Evolutionary conservation across 2,888 invertebrate genomes (phyloP).

Genomic region (Diaphora mendica): DNA sequence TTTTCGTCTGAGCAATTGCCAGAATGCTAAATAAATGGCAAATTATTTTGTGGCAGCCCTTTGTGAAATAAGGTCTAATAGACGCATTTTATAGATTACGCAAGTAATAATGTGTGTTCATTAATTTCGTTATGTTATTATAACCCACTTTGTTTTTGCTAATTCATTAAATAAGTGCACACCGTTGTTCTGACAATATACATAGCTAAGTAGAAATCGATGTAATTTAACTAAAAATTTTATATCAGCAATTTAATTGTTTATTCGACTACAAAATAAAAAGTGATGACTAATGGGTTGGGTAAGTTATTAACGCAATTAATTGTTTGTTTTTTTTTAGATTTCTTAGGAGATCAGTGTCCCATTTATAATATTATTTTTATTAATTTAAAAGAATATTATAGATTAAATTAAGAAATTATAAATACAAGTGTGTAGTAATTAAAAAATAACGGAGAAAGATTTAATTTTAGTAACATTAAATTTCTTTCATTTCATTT

Average conservation of each 20-base stretch:
- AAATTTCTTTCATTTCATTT: not conserved
- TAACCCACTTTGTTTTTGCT: conserved; percentile 68
- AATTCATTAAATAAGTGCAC: conserved; percentile 46
- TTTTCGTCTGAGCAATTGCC: not conserved
- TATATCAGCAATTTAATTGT: conserved; percentile 9
- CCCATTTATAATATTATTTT: too few species aligned
- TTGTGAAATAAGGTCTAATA: not conserved
- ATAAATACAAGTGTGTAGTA: too few species aligned
- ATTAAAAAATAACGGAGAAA: too few species aligned
- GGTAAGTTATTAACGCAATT: not conserved
- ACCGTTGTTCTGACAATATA: conserved; percentile 31
- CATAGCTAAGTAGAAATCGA: conserved; percentile 40
- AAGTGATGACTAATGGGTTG: not conserved
- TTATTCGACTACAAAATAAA: not conserved
- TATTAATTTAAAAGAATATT: too few species aligned
- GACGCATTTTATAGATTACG: conserved; percentile 31
- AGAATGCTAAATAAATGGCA: not conserved
- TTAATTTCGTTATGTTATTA: conserved; percentile 57
- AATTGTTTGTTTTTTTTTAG: not conserved
- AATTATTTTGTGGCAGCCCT: not conserved
- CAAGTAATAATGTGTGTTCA: conserved; percentile 45
- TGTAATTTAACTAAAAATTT: conserved; percentile 32
- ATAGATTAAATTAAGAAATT: too few species aligned
- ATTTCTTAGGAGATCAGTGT: not conserved
- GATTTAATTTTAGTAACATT: too few species aligned